Evolutionary conservation across 1,140 invertebrate genomes (phyloP).

Genomic region (Drosophila subobscura): DNA sequence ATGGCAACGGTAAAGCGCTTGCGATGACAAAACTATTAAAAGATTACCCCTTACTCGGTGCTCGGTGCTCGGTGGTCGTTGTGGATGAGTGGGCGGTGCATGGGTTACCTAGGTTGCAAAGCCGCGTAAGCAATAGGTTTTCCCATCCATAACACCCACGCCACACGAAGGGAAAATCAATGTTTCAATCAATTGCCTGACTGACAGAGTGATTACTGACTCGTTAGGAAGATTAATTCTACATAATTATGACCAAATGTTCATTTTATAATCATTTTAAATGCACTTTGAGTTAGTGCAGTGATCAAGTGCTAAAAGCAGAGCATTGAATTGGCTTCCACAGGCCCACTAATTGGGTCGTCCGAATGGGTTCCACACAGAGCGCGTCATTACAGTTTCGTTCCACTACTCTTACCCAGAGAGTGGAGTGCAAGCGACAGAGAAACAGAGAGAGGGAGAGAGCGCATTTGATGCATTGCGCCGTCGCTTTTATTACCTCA

Average conservation of each 20-base stretch:
- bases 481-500: conserved; percentile 30
- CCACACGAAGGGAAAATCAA: conserved; percentile 62
- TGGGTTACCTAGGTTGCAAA: conserved; percentile 55
- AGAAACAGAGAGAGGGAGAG: conserved; percentile 4
- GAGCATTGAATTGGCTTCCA: conserved; percentile 26
- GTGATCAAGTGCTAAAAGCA: no score
- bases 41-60: conserved; percentile 10
- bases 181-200: conserved; percentile 43
- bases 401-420: not conserved
- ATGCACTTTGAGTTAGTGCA: not conserved
- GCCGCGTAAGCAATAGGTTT: conserved; percentile 28
- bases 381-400: conserved; percentile 29
- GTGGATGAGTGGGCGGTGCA: conserved; percentile 13
- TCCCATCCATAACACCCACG: conserved; percentile 19
- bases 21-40: conserved; percentile 63
- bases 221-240: not conserved
- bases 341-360: conserved; percentile 47
- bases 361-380: conserved; percentile 29
- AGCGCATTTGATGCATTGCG: conserved; percentile 45
- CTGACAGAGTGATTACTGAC: not conserved
- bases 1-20: conserved; percentile 34
- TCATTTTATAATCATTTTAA: not conserved
- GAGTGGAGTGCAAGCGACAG: conserved; percentile 3
- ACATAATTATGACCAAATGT: conserved; percentile 16
- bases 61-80: not conserved